Evolutionary conservation across 2,113 vertebrate species (phyloP).

Genomic region (Cichladusa arquata): DNA sequence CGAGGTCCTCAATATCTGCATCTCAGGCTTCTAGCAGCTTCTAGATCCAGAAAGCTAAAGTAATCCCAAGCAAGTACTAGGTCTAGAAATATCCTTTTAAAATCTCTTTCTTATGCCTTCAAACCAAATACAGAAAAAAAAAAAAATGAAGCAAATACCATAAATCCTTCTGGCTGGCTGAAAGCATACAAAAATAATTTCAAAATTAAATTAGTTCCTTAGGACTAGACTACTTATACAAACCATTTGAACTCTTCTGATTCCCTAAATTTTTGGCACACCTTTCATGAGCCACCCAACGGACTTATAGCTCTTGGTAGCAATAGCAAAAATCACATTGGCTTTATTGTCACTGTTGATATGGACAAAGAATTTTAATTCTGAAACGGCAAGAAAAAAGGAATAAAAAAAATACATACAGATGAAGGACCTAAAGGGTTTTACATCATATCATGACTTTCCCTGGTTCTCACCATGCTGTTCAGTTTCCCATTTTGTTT

Average conservation of each 20-base stretch:
- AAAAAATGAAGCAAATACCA: not conserved
- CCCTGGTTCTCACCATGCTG: not conserved
- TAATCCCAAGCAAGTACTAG: not conserved
- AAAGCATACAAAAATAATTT: not conserved
- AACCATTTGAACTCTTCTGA: not conserved
- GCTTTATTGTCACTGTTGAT: not conserved
- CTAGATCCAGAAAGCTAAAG: not conserved
- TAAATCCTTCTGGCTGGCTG: not conserved
- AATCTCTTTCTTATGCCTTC: not conserved
- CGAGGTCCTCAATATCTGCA: not conserved
- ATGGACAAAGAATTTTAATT: not conserved
- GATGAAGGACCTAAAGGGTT: not conserved
- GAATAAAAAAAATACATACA: not conserved
- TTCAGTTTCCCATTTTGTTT: constrained; percentile 33
- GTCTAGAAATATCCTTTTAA: not conserved
- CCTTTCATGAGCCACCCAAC: not conserved
- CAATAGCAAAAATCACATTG: not conserved
- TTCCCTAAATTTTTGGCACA: not conserved
- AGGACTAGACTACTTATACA: not conserved
- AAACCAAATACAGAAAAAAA: not conserved
- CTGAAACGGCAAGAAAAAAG: not conserved
- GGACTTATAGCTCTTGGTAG: not conserved
- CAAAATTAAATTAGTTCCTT: not conserved
- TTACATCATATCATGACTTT: constrained; percentile 5
- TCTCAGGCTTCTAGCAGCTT: not conserved